Percentiles rank a stretch among this genome's conserved stretches.
Evolutionary conservation across 2,888 invertebrate species (phyloP).

Genomic region (Mellilla xanthometata): DNA sequence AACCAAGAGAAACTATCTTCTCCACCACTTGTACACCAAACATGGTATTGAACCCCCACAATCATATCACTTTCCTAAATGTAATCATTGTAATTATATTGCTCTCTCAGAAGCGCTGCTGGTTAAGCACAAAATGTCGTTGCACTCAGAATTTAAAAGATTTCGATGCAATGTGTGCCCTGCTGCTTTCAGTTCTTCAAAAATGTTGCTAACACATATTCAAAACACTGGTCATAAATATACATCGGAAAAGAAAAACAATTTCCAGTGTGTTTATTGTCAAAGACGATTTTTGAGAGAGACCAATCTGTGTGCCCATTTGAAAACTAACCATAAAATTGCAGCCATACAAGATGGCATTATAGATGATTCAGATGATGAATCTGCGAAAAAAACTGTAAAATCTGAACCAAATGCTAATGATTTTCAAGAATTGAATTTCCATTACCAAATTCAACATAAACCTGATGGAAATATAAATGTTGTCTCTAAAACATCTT

Average conservation of each 20-base stretch:
- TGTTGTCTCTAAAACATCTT: slow-evolving; percentile 58
- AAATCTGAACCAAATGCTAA: slow-evolving; percentile 57
- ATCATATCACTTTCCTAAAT: slow-evolving; percentile 89
- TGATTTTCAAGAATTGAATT: slow-evolving; percentile 56
- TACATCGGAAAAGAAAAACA: slow-evolving; percentile 63
- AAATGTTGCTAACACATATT: slow-evolving; percentile 72
- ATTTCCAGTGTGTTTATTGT: slow-evolving; percentile 88
- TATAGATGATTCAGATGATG: slow-evolving; percentile 82
- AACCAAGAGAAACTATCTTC: slow-evolving; percentile 86
- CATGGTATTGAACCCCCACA: slow-evolving; percentile 89
- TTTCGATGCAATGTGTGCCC: slow-evolving; percentile 79
- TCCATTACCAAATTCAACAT: slow-evolving; percentile 61
- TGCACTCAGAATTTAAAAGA: slow-evolving; percentile 73
- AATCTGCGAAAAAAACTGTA: slow-evolving; percentile 34
- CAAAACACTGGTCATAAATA: slow-evolving; percentile 82
- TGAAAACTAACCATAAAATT: slow-evolving; percentile 85
- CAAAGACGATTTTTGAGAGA: slow-evolving; percentile 87
- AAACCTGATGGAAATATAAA: slow-evolving; percentile 77
- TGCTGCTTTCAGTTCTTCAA: slow-evolving; percentile 69
- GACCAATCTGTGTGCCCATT: slow-evolving; percentile 87
- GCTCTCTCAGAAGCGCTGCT: slow-evolving; percentile 89
- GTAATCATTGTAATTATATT: slow-evolving; percentile 88
- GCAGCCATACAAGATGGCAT: slow-evolving; percentile 86
- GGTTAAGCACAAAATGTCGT: slow-evolving; percentile 85
- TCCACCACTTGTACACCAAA: slow-evolving; percentile 91